A percentile compares a stretch with the other conserved stretches of the same genome.
These are phyloP conservation scores for Cotesia chilonis DNA, from an alignment of 1,140 invertebrate genomes.

Conservation along the genomic window DNA sequence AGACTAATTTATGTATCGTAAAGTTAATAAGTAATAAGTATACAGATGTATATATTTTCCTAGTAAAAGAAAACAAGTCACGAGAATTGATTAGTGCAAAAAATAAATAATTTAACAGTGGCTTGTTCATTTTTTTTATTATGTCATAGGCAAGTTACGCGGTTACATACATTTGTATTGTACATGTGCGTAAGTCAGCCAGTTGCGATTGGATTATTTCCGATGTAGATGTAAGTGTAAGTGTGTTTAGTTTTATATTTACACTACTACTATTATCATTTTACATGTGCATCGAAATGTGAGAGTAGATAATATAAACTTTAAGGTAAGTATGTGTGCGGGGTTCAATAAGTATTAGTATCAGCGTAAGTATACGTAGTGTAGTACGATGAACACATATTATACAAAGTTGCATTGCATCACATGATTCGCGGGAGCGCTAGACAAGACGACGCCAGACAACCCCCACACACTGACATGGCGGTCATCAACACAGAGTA, in stretches of 20 bases:
- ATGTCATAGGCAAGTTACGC: not conserved
- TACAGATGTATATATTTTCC: no score
- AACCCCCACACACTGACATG: conserved; percentile 1
- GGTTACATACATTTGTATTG: not conserved
- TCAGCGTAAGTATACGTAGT: conserved; percentile 1
- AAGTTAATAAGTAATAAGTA: conserved; percentile 8
- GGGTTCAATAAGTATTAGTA: no score
- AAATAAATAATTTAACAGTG: conserved; percentile 9
- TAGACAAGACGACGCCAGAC: conserved; percentile 42
- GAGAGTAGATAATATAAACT: no score
- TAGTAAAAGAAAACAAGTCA: not conserved
- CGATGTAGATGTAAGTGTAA: not conserved
- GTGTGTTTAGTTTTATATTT: no score
- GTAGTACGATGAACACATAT: not conserved
- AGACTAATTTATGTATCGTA: conserved; percentile 1
- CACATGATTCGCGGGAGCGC: conserved; percentile 20
- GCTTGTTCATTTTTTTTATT: conserved; percentile 3
- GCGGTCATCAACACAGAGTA: conserved; percentile 12
- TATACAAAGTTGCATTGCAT: conserved; percentile 22
- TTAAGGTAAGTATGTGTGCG: not conserved
- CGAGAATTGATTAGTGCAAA: conserved; percentile 5
- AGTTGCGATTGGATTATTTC: not conserved
- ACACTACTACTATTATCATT: no score
- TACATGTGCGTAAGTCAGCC: not conserved
- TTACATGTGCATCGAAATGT: no score